phyloP scores from a whole-genome alignment of 2,888 invertebrate species.

The Andrena fulva region DNA sequence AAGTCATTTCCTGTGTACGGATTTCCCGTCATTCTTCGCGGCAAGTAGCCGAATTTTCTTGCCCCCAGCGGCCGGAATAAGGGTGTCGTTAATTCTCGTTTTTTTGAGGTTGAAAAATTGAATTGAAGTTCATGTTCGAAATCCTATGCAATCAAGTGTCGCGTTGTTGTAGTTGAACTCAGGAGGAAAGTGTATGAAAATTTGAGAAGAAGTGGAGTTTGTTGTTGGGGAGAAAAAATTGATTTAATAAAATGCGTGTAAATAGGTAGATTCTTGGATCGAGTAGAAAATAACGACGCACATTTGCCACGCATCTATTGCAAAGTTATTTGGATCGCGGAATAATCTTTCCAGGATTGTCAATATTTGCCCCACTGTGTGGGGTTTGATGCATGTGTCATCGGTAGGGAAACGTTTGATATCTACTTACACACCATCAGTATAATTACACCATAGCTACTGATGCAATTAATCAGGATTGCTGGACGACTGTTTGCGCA shows the following conservation, averaged over 20 bases:
- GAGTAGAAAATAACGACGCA: too few relatives aligned
- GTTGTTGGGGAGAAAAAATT: too few relatives aligned
- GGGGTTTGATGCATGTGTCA: constrained; percentile 39
- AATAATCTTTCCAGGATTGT: constrained; percentile 47
- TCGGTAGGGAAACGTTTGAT: constrained; percentile 52
- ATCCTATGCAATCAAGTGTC: too few relatives aligned
- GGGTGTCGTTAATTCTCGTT: background rate
- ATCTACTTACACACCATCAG: constrained; percentile 50
- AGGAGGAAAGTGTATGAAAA: too few relatives aligned
- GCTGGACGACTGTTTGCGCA: background rate
- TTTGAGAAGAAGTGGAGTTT: too few relatives aligned
- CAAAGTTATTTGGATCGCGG: constrained; percentile 27
- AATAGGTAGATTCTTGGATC: too few relatives aligned
- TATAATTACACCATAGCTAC: constrained; percentile 35
- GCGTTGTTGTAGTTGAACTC: too few relatives aligned
- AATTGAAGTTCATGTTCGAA: too few relatives aligned
- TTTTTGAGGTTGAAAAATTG: too few relatives aligned
- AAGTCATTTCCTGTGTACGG: constrained; percentile 8
- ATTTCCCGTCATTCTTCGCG: background rate
- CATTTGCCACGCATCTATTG: too few relatives aligned
- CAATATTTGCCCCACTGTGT: constrained; percentile 48
- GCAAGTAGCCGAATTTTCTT: background rate
- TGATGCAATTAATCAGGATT: constrained; percentile 26
- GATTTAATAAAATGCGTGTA: too few relatives aligned
- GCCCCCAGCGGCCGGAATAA: constrained; percentile 3